Conservation (phyloP, 2,888 invertebrate species). For the Meganola albula region DNA sequence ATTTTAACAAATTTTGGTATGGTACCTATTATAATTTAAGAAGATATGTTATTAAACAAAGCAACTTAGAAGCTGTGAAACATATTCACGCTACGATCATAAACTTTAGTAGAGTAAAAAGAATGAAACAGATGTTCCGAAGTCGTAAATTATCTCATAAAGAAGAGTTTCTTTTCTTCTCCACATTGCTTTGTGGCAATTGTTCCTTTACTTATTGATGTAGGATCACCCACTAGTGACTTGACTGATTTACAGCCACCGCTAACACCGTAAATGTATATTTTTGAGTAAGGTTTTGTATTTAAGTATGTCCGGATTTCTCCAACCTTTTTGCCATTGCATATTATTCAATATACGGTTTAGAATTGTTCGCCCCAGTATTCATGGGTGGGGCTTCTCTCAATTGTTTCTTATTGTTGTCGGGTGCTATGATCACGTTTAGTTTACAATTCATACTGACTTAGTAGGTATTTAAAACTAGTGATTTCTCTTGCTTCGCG, state of each 20-base stretch:
- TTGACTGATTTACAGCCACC: slow-evolving; percentile 62
- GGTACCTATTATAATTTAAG: too few relatives aligned
- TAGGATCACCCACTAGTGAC: slow-evolving; percentile 43
- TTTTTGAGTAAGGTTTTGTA: slow-evolving; percentile 61
- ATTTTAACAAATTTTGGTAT: too few relatives aligned
- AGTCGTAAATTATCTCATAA: slow-evolving; percentile 34
- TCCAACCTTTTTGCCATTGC: slow-evolving; percentile 66
- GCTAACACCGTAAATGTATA: slow-evolving; percentile 38
- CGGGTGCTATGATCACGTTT: slow-evolving; percentile 61
- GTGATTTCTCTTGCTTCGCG: background rate
- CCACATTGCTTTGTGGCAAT: slow-evolving; percentile 29
- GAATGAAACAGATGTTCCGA: slow-evolving; percentile 34
- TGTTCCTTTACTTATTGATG: slow-evolving; percentile 44
- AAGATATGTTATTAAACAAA: too few relatives aligned
- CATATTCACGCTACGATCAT: too few relatives aligned
- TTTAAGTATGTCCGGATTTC: slow-evolving; percentile 61
- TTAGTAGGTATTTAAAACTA: background rate
- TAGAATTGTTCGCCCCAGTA: slow-evolving; percentile 48
- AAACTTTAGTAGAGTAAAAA: too few relatives aligned
- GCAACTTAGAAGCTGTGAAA: too few relatives aligned
- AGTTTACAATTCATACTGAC: slow-evolving; percentile 70
- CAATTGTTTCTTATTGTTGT: slow-evolving; percentile 72
- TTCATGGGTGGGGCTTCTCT: slow-evolving; percentile 42
- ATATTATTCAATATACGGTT: too few relatives aligned
- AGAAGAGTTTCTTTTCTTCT: slow-evolving; percentile 37